Evolutionary conservation across 2,797 vertebrate genomes (phyloP), one percentile per base, ranked within the genome.

Genomic region (Pseudochaenichthys georgianus): DNA sequence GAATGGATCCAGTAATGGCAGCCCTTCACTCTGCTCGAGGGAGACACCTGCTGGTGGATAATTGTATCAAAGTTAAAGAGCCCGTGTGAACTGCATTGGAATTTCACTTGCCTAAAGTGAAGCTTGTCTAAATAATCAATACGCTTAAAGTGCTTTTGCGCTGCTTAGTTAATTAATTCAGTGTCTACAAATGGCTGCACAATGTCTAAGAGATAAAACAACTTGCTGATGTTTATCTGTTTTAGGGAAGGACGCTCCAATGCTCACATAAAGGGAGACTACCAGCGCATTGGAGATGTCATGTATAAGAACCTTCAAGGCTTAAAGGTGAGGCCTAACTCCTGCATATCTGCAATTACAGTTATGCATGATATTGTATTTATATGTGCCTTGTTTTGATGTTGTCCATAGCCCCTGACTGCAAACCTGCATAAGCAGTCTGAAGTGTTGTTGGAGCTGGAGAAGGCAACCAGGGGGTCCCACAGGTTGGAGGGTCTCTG

Each of bases 221-320:
- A 15, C 19, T 28, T 16, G 19, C 42, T 50, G 21, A 62, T 82
- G 17, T 63, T 48, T 42, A 58, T 82, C 48, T 89, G 46, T 78
- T 65, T 78, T 87, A 99, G 98, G 98, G 98, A 99, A 95, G 98
- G 97, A 69, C 96, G 96, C 43, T 98, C 97, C 23, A 98, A 97
- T 38, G 96, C 97, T 61, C 98, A 99, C 87, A 94, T 98, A 84
- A 97, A 97, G 95, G 97, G 95, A 82, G 98, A 99, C 89, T 95
- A 96, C 94, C 98, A 99, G 94, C 97, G 96, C 92, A 97, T 99
- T 8, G 98, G 98, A 31, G 98, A 99, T 46, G 93, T 99, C 79
- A 94, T 99, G 96, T 93, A 99, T 70, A 99, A 96, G 94, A 98
- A 97, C 87, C 92, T 98, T 31, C 96, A 97, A 89, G 94, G 86